phyloP scores from a whole-genome alignment of 2,797 vertebrate genomes.

The Tamandua tetradactyla region DNA sequence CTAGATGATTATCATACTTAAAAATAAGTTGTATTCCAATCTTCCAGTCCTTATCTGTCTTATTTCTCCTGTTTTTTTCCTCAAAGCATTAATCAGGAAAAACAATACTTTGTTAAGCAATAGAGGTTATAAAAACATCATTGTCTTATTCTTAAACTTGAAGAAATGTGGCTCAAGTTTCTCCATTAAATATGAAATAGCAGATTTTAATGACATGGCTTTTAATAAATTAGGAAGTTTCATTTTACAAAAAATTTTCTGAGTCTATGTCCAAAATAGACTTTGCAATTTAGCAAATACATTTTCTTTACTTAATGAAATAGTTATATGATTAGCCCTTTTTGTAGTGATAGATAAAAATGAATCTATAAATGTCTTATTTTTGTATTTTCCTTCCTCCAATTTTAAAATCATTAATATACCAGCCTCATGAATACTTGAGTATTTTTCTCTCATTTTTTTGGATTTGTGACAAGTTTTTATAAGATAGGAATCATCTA shows the following conservation, averaged over 20 bases:
- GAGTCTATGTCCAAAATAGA: not conserved
- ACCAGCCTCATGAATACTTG: not conserved
- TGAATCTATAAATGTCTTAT: constrained; percentile 41
- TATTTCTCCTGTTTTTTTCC: not conserved
- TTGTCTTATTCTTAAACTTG: not conserved
- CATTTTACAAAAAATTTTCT: not conserved
- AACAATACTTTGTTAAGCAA: not conserved
- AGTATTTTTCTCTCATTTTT: not conserved
- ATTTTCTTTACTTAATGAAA: not conserved
- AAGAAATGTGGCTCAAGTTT: not conserved
- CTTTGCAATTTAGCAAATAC: constrained; percentile 42
- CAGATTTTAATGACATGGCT: not conserved
- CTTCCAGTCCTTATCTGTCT: not conserved
- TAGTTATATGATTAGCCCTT: not conserved
- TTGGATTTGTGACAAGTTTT: constrained; percentile 37
- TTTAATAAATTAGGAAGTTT: not conserved
- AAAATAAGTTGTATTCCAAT: not conserved
- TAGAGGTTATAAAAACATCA: not conserved
- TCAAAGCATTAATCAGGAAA: not conserved
- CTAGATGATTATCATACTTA: not conserved
- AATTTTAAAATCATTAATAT: constrained; percentile 27
- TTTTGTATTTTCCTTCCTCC: constrained; percentile 43
- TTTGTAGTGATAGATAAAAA: not conserved
- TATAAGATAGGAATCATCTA: not conserved
- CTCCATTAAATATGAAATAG: not conserved